Conservation (phyloP, 2,888 invertebrate species). For the Tachystola acroxantha region DNA sequence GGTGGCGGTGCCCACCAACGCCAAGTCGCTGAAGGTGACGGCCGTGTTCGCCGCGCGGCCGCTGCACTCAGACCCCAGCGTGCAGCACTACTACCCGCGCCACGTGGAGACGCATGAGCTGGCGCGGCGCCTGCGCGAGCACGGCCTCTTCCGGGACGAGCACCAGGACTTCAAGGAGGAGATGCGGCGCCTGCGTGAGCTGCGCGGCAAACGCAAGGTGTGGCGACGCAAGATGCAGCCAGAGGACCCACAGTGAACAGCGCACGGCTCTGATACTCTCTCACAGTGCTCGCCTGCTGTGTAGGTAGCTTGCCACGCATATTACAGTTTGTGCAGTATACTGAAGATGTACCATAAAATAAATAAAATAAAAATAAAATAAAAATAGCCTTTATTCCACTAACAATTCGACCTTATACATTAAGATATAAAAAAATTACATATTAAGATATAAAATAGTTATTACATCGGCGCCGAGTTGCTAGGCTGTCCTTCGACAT, state of each 20-base stretch:
- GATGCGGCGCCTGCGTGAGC: constrained; percentile 85
- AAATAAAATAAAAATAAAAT: too few species aligned
- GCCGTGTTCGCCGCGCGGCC: constrained; percentile 87
- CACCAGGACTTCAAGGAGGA: constrained; percentile 94
- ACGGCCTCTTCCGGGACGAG: constrained; percentile 91
- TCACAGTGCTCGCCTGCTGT: too few species aligned
- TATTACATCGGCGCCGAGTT: too few species aligned
- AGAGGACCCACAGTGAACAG: constrained; percentile 1
- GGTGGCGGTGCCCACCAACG: constrained; percentile 85
- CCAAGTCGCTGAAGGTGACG: constrained; percentile 89
- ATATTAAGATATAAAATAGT: too few species aligned
- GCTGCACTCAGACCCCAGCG: constrained; percentile 82
- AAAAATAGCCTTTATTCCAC: too few species aligned
- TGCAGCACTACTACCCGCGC: constrained; percentile 91
- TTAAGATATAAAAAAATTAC: too few species aligned
- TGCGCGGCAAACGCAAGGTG: constrained; percentile 86
- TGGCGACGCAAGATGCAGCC: constrained; percentile 67
- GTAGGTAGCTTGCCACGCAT: too few species aligned
- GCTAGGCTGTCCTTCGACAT: too few species aligned
- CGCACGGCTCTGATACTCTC: too few species aligned
- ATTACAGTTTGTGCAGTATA: too few species aligned
- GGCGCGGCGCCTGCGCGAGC: constrained; percentile 84
- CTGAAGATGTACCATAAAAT: too few species aligned
- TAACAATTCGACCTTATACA: too few species aligned
- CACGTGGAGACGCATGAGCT: constrained; percentile 86